A percentile compares a stretch with the other conserved stretches of the same genome.
Conservation (phyloP, 2,888 invertebrate genomes). For the Dascillus cervinus region DNA sequence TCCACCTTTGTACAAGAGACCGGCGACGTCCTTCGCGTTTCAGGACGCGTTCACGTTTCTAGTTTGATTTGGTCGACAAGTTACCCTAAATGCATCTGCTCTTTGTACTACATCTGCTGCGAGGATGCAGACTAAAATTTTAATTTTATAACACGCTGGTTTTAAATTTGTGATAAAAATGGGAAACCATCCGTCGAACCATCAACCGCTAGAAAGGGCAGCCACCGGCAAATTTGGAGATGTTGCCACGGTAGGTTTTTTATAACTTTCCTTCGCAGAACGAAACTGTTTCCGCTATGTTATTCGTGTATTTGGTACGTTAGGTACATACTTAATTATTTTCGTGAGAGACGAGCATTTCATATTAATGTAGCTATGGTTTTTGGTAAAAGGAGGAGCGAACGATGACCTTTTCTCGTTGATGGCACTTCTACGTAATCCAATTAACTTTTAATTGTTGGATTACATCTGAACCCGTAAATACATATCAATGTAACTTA, state of each 20-base stretch:
- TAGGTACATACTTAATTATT: too few relatives aligned
- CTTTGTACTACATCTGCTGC: slow-evolving; percentile 30
- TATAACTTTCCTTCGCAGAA: too few relatives aligned
- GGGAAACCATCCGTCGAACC: slow-evolving; percentile 81
- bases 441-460: too few relatives aligned
- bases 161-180: slow-evolving; percentile 40
- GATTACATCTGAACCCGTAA: too few relatives aligned
- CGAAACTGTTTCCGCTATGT: too few relatives aligned
- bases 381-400: too few relatives aligned
- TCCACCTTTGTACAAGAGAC: slow-evolving; percentile 15
- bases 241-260: slow-evolving; percentile 37
- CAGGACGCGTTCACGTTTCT: slow-evolving; percentile 2
- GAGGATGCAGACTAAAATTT: slow-evolving; percentile 5
- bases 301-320: too few relatives aligned
- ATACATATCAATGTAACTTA: too few relatives aligned
- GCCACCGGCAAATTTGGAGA: slow-evolving; percentile 45
- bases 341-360: too few relatives aligned
- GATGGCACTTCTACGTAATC: too few relatives aligned
- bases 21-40: slow-evolving; percentile 6
- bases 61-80: slow-evolving; percentile 10
- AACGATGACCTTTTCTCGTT: too few relatives aligned
- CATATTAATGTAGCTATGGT: too few relatives aligned
- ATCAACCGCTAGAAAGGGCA: slow-evolving; percentile 72
- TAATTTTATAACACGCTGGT: slow-evolving; percentile 7
- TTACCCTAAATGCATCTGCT: slow-evolving; percentile 32